These are phyloP conservation scores for Cyrtodaria siliqua DNA, from an alignment of 2,888 invertebrate genomes.

Conservation along the genomic window DNA sequence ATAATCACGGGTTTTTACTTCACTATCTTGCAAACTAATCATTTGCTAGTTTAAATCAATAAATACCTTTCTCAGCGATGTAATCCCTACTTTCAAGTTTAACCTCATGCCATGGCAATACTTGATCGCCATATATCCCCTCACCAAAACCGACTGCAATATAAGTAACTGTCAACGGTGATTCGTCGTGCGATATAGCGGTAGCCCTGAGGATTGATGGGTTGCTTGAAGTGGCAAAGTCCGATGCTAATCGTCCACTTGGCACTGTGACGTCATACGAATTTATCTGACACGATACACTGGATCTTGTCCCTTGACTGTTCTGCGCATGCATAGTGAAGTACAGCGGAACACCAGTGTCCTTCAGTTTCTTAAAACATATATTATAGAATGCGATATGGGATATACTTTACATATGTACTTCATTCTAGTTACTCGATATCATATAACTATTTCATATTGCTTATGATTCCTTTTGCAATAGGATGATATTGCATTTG, in stretches of 20 bases:
- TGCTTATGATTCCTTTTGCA: too few relatives aligned
- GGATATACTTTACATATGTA: too few relatives aligned
- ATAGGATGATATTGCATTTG: too few relatives aligned
- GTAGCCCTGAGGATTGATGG: slow-evolving; percentile 60
- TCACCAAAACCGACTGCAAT: slow-evolving; percentile 63
- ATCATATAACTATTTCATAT: too few relatives aligned
- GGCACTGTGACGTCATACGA: slow-evolving; percentile 75
- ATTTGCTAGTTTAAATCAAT: too few relatives aligned
- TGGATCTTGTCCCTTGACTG: slow-evolving; percentile 62
- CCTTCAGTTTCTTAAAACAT: slow-evolving; percentile 8
- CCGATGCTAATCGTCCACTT: slow-evolving; percentile 64
- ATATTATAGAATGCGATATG: too few relatives aligned
- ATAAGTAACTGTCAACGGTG: slow-evolving; percentile 31
- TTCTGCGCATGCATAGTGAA: slow-evolving; percentile 72
- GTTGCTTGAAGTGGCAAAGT: slow-evolving; percentile 70
- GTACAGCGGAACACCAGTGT: slow-evolving; percentile 66
- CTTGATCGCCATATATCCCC: slow-evolving; percentile 59
- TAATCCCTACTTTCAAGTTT: neutral
- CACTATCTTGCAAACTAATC: too few relatives aligned
- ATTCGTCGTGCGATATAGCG: slow-evolving; percentile 71
- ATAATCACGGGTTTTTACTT: too few relatives aligned
- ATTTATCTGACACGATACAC: slow-evolving; percentile 65
- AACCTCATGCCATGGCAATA: slow-evolving; percentile 47
- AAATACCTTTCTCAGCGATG: too few relatives aligned
- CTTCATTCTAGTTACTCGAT: too few relatives aligned